Percentiles rank a stretch among this genome's conserved stretches.
These are phyloP conservation scores for Narcine bancroftii DNA, from an alignment of 2,113 vertebrate genomes.

Conservation along the genomic window DNA sequence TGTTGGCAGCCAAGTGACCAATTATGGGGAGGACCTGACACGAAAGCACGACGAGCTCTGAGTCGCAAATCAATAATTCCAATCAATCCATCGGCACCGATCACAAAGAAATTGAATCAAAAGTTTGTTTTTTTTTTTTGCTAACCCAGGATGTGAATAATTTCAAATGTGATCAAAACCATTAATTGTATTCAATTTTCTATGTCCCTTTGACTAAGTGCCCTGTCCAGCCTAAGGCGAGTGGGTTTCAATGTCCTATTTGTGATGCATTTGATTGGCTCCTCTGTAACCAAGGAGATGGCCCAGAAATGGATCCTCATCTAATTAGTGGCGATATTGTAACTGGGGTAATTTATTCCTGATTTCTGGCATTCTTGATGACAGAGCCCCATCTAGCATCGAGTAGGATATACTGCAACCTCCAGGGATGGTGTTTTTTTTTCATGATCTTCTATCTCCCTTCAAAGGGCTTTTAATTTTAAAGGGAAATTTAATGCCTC, in stretches of 20 bases:
- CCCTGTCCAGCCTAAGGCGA: not conserved
- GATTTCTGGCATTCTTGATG: not conserved
- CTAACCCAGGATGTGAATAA: not conserved
- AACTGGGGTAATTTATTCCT: not conserved
- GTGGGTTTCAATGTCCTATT: no score
- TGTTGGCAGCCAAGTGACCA: slow-evolving; percentile 85
- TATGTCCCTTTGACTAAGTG: not conserved
- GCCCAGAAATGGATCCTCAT: not conserved
- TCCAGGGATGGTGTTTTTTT: no score
- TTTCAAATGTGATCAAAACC: slow-evolving; percentile 14
- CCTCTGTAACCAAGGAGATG: not conserved
- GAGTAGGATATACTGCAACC: no score
- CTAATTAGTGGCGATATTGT: not conserved
- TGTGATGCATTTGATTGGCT: not conserved
- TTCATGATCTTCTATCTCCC: not conserved
- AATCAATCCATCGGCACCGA: not conserved
- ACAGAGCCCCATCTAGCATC: not conserved
- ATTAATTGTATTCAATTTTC: slow-evolving; percentile 13
- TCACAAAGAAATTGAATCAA: not conserved
- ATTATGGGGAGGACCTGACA: slow-evolving; percentile 83
- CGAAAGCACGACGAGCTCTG: slow-evolving; percentile 79
- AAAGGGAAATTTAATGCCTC: not conserved
- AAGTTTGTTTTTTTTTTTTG: not conserved
- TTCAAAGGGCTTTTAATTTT: not conserved
- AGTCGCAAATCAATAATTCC: slow-evolving; percentile 41